A percentile compares a stretch with the other conserved stretches of the same genome.
Evolutionary conservation across 64 coral and sea anemone species (phyloP).

Genomic region (Pachyseris speciosa): DNA sequence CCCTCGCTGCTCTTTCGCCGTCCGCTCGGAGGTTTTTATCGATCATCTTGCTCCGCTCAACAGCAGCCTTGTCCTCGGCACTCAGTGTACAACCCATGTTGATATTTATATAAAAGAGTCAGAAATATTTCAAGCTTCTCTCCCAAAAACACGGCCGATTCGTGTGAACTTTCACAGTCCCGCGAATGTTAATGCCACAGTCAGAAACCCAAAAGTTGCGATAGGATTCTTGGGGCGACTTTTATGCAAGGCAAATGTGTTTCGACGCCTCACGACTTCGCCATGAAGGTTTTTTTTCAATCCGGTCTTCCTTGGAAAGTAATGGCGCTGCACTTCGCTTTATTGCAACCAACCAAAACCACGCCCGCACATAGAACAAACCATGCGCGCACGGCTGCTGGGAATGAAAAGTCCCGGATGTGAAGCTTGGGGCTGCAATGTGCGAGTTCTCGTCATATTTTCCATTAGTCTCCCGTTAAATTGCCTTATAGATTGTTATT

Average conservation of each 20-base stretch:
- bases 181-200: not conserved
- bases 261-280: conserved; percentile 74
- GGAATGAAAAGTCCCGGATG: conserved; percentile 91
- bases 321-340: conserved; percentile 64
- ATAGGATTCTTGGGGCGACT: not conserved
- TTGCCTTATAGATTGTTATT: not conserved
- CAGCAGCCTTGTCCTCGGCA: conserved; percentile 99
- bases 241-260: conserved; percentile 43
- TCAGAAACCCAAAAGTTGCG: not conserved
- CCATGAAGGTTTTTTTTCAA: conserved; percentile 76
- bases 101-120: conserved; percentile 39
- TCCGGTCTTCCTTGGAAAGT: conserved; percentile 26
- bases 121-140: conserved; percentile 40
- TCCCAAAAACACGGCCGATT: conserved; percentile 33
- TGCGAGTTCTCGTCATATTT: not conserved
- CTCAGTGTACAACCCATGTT: conserved; percentile 99
- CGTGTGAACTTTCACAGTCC: conserved; percentile 64
- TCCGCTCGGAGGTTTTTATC: conserved; percentile 99
- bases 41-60: conserved; percentile 99
- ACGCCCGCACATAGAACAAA: conserved; percentile 98
- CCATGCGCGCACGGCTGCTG: conserved; percentile 72
- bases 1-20: conserved; percentile 95
- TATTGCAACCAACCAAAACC: conserved; percentile 84
- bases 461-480: not conserved
- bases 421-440: not conserved